Percentiles rank a stretch among this genome's conserved stretches.
Conservation (phyloP, 2,113 vertebrate species). For the Pomatorhinus ruficollis region DNA sequence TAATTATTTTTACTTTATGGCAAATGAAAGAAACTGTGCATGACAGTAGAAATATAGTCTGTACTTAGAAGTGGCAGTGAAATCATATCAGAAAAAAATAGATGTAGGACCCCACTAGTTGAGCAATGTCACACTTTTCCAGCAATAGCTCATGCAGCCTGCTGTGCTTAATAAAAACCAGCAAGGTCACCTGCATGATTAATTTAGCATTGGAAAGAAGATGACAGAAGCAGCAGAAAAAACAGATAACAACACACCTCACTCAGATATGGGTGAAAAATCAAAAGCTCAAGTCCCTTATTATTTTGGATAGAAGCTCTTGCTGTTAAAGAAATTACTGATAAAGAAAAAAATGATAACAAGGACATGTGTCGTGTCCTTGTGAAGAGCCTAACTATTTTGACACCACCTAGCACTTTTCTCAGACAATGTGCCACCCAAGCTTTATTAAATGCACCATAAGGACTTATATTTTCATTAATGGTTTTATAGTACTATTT, state of each 20-base stretch:
- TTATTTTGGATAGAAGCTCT: not conserved
- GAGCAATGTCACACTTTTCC: slow-evolving; percentile 1
- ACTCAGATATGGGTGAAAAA: not conserved
- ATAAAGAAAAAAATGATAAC: not conserved
- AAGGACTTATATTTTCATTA: not conserved
- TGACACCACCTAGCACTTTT: not conserved
- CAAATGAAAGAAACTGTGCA: not conserved
- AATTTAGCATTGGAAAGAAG: not conserved
- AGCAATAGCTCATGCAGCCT: not conserved
- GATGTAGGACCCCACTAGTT: not conserved
- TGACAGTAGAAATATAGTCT: not conserved
- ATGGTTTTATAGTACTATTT: not conserved
- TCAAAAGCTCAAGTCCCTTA: not conserved
- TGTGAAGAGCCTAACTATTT: not conserved
- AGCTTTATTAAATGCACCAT: not conserved
- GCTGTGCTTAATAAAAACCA: slow-evolving; percentile 4
- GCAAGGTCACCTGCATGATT: slow-evolving; percentile 46
- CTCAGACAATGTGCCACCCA: not conserved
- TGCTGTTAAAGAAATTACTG: slow-evolving; percentile 1
- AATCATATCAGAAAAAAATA: not conserved
- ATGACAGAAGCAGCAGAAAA: slow-evolving; percentile 5
- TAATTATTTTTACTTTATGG: not conserved
- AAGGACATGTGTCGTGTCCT: not conserved
- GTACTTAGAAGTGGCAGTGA: not conserved
- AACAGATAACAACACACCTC: not conserved